Base-by-base conservation (phyloP, 2,113 vertebrate genomes). In the Paralichthys olivaceus region DNA sequence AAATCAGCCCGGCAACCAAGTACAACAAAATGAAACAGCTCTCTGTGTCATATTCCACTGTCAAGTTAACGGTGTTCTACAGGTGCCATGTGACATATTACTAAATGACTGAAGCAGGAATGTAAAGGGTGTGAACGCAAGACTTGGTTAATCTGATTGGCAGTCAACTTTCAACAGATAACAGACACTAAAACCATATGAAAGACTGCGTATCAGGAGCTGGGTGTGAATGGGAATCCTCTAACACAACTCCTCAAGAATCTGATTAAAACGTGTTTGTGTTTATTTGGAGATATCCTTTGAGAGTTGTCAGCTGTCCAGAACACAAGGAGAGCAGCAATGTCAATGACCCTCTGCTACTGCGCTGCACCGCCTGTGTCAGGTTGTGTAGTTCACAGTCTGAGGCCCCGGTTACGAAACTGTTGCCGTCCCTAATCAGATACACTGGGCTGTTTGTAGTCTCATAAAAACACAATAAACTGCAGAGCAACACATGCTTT, bases 11-110 rank as follows among this genome's bases (percentile, higher is more conserved):
- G 40, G 59, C 69, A 76, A 88, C 68, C 66, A 60, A 77, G 60
- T 55, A 75, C 57, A 73, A 77, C 60, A 65, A 84, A 34, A 75
- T 77, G 55, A 86, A 80, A 85, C 59, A 68, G 32, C 56, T 73
- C 34, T 45, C 51, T 1, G 43, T 51, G 28, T 40, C 37, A 40
- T 72, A 72, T 73, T 28, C 28, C 54, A 54, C 25, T 28, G 20
- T 45, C 37, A 57, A 37, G 28, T 9, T 40, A 19, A 63, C 11
- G 40, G 8, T 17, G 32, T 68, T 70, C 8, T 28, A 7, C 37
- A 22, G 25, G 9, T 5, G 0, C 19, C 22, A 13, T 55, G 32
- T 25, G n/a, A 64, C 47, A 54, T 32, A 34, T 54, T n/a, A 62
- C 3, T 6, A 26, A 67, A 74, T 11, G 13, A 51, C n/a, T 40